phyloP scores from a whole-genome alignment of 2,797 vertebrate genomes.

The Pseudotriccus pelzelni region DNA sequence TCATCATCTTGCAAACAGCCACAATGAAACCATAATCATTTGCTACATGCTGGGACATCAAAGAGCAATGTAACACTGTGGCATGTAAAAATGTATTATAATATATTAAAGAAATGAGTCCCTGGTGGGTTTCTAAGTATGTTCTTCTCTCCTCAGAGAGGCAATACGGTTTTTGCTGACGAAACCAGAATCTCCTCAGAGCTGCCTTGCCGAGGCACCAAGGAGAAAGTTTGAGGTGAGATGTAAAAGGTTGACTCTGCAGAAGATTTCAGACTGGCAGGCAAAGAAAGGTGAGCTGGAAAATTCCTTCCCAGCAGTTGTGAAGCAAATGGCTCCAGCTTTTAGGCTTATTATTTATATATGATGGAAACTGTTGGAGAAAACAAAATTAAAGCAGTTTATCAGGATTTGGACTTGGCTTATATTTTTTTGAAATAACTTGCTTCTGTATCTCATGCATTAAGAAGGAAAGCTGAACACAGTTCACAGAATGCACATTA shows the following conservation, averaged over 20 bases:
- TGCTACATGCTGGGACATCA: constrained; percentile 69
- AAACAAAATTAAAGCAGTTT: neutral
- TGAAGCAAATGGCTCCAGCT: neutral
- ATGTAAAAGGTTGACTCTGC: neutral
- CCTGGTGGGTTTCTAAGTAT: constrained; percentile 16
- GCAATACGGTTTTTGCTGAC: neutral
- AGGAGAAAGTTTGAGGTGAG: neutral
- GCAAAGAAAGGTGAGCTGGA: neutral
- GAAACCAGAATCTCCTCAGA: neutral
- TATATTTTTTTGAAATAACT: neutral
- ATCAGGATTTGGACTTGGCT: neutral
- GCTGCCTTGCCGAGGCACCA: neutral
- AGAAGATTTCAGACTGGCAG: neutral
- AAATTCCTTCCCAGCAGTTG: neutral
- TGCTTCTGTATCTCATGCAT: neutral
- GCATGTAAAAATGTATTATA: constrained; percentile 49
- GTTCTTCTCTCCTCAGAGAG: neutral
- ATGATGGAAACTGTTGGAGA: neutral
- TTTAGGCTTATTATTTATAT: neutral
- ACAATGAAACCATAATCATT: constrained; percentile 61
- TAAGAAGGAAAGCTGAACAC: neutral
- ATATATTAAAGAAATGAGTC: constrained; percentile 67
- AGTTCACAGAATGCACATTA: neutral
- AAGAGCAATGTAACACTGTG: constrained; percentile 40
- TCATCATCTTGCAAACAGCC: constrained; percentile 67